Percentiles rank a stretch among this genome's conserved stretches.
phyloP scores from a whole-genome alignment of 1,140 invertebrate species.

The Lordiphosa mommai region DNA sequence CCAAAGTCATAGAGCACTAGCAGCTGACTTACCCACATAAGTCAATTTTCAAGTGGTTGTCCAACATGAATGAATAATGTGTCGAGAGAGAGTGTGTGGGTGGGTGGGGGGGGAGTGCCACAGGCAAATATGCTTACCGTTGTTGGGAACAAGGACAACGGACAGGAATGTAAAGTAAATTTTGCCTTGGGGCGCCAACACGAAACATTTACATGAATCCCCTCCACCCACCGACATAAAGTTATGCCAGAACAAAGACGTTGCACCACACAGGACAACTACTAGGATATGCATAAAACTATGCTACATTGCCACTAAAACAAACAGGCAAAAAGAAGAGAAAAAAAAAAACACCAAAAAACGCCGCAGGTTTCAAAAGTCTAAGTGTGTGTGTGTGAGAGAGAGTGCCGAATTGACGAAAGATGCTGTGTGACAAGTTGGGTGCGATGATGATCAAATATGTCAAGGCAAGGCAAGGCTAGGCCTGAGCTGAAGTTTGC shows the following conservation, averaged over 20 bases:
- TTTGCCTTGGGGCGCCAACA: conserved; percentile 32
- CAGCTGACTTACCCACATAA: conserved; percentile 31
- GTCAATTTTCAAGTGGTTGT: conserved; percentile 61
- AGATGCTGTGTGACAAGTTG: conserved; percentile 43
- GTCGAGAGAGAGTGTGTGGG: conserved; percentile 17
- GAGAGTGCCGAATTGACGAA: conserved; percentile 22
- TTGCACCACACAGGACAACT: conserved; percentile 39
- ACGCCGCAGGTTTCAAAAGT: conserved; percentile 2
- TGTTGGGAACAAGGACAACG: conserved; percentile 5
- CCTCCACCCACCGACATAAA: conserved; percentile 34
- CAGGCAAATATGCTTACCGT: conserved; percentile 34
- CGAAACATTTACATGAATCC: conserved; percentile 50
- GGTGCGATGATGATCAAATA: conserved; percentile 49
- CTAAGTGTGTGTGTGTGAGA: conserved; percentile 19
- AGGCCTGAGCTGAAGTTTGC: no score
- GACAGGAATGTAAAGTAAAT: conserved; percentile 39
- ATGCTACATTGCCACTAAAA: conserved; percentile 76
- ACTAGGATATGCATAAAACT: conserved; percentile 75
- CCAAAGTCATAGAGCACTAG: neutral
- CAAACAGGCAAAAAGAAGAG: conserved; percentile 68
- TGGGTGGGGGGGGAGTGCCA: conserved; percentile 1
- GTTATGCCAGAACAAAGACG: conserved; percentile 63
- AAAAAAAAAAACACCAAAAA: no score
- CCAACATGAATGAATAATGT: conserved; percentile 61
- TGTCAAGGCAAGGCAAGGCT: conserved; percentile 44